A percentile compares a stretch with the other conserved stretches of the same genome.
phyloP scores from a whole-genome alignment of 2,113 vertebrate genomes.

The Sciurus niger region DNA sequence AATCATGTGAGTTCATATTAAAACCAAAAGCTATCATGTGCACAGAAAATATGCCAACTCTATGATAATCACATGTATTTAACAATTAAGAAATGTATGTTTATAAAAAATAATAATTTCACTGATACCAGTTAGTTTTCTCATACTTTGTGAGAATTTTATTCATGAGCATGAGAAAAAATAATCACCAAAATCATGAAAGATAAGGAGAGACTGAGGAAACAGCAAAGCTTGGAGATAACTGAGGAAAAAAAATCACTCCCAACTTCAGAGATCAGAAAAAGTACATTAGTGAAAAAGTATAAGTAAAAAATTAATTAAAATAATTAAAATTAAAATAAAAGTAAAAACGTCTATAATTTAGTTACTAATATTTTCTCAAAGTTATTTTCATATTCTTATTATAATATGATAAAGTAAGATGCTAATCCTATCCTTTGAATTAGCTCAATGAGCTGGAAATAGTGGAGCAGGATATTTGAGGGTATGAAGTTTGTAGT shows the following conservation, averaged over 20 bases:
- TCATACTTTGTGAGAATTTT: background rate
- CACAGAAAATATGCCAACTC: background rate
- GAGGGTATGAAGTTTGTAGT: background rate
- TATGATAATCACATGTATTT: background rate
- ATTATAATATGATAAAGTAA: background rate
- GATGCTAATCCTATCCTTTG: background rate
- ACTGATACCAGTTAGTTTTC: background rate
- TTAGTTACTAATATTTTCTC: background rate
- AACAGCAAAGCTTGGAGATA: background rate
- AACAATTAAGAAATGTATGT: background rate
- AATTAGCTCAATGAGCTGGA: background rate
- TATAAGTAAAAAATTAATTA: background rate
- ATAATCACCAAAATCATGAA: background rate
- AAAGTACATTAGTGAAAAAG: slow-evolving; percentile 10
- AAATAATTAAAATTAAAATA: background rate
- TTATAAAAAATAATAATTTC: background rate
- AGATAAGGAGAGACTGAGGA: background rate
- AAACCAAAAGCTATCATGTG: background rate
- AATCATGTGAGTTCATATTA: background rate
- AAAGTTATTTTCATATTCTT: background rate
- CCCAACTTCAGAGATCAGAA: background rate
- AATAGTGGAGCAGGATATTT: background rate
- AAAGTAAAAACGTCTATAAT: background rate
- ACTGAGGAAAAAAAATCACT: background rate
- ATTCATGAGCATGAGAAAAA: background rate